Base-by-base conservation (phyloP, 2,113 vertebrate species). In the zebrafish (Danio rerio) region DNA sequence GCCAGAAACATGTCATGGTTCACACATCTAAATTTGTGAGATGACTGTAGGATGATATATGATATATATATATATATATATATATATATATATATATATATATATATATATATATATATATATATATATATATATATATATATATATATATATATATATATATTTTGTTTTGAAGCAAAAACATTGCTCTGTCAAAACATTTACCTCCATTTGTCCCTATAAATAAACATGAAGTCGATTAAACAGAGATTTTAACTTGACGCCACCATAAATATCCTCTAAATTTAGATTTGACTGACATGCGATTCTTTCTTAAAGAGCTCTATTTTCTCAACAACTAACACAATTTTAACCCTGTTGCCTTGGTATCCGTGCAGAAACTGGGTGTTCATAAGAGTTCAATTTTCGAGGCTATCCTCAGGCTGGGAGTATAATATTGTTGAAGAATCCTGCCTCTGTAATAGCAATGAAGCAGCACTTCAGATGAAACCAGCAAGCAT, bases 391-490 rank as follows among this genome's bases (percentile, higher is more conserved):
- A 72, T 83, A 66, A 71, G 52, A 83, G 79, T 79, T 84, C 53
- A 74, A 84, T 84, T 74, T 86, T 79, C 73, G 50, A 83, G 58
- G 81, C 72, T 81, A 56, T 66, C 50, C 40, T 70, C 42, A 76
- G 73, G 66, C 77, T 61, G 81, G 42, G 16, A 66, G 61, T 78
- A 43, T 59, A 71, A 78, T 84, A 74, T 81, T 81, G 56, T 78
- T 81, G 81, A 81, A 78, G 78, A 84, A 78, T 81, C 66, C 71
- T 52, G 42, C 13, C 66, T 86, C 47, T 78, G 72, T 78, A 81
- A 81, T 86, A 68, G 78, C 85, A 68, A 53, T 59, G 79, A 81
- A 84, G 79, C 74, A 76, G 76, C 79, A 84, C 82, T 84, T 84
- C 61, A 84, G 82, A 81, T 74, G 78, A 78, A 81, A 79, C 82